A percentile compares a stretch with the other conserved stretches of the same genome.
These are phyloP conservation scores for Caenorhabditis sulstoni DNA, from an alignment of 2,888 invertebrate species.

Conservation along the genomic window DNA sequence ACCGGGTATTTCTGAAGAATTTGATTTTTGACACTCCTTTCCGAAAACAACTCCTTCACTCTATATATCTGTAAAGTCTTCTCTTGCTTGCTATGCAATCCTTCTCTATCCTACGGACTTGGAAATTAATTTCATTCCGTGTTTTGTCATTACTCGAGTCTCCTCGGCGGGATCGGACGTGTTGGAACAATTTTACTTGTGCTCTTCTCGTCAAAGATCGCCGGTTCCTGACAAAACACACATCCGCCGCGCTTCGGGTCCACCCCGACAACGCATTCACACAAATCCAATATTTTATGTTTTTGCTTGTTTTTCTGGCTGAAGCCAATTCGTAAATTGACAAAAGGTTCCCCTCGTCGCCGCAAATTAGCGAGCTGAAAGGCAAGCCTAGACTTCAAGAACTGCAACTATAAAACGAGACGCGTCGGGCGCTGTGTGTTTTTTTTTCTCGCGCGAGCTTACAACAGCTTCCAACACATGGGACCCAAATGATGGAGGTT, in stretches of 20 bases:
- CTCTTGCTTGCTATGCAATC: no score
- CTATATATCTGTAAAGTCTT: no score
- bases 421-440: conserved; percentile 18
- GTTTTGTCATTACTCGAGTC: conserved; percentile 4
- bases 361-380: conserved; percentile 30
- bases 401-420: conserved; percentile 54
- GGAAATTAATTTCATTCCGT: conserved; percentile 18
- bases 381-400: conserved; percentile 46
- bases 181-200: conserved; percentile 22
- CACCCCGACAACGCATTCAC: background rate
- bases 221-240: conserved; percentile 10
- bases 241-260: background rate
- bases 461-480: conserved; percentile 26
- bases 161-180: background rate
- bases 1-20: no score
- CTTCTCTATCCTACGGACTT: no score
- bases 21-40: no score
- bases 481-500: conserved; percentile 52
- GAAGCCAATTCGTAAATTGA: conserved; percentile 46
- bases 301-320: conserved; percentile 39
- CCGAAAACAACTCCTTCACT: no score
- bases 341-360: conserved; percentile 41
- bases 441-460: conserved; percentile 21
- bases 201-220: conserved; percentile 14
- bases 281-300: conserved; percentile 53